Evolutionary conservation across 2,888 invertebrate species (phyloP).

Genomic region (Acleris emargana): DNA sequence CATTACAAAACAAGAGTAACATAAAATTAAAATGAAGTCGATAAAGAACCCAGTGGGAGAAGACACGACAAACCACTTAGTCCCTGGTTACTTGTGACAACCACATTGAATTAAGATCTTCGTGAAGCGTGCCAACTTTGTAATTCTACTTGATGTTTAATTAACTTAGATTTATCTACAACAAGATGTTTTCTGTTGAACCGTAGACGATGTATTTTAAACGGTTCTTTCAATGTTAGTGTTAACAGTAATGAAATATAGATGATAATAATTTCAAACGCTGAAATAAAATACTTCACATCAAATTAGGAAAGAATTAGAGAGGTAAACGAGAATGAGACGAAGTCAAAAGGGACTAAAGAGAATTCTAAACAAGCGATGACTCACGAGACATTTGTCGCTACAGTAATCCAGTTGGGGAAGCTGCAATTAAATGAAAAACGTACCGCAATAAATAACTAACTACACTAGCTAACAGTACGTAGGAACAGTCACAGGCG

Average conservation of each 20-base stretch:
- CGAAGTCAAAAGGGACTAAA: background rate
- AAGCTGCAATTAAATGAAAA: slow-evolving; percentile 43
- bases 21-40: slow-evolving; percentile 52
- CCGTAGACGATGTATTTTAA: too few species aligned
- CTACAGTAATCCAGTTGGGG: slow-evolving; percentile 38
- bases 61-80: slow-evolving; percentile 69
- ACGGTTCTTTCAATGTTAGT: too few species aligned
- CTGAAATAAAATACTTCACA: too few species aligned
- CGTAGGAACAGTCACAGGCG: slow-evolving; percentile 14
- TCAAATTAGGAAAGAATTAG: too few species aligned
- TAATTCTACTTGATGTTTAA: slow-evolving; percentile 44
- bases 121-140: slow-evolving; percentile 43
- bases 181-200: slow-evolving; percentile 11
- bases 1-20: slow-evolving; percentile 61
- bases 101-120: slow-evolving; percentile 52
- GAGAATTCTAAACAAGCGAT: slow-evolving; percentile 5
- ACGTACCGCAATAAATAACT: slow-evolving; percentile 42
- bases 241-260: too few species aligned
- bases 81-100: slow-evolving; percentile 50
- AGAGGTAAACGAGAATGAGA: too few species aligned
- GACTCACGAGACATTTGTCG: slow-evolving; percentile 38
- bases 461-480: slow-evolving; percentile 20
- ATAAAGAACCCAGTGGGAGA: slow-evolving; percentile 60
- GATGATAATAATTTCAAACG: too few species aligned
- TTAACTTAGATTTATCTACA: slow-evolving; percentile 50